phyloP scores from a whole-genome alignment of 2,888 invertebrate genomes.

The Drosophila paranaensis region DNA sequence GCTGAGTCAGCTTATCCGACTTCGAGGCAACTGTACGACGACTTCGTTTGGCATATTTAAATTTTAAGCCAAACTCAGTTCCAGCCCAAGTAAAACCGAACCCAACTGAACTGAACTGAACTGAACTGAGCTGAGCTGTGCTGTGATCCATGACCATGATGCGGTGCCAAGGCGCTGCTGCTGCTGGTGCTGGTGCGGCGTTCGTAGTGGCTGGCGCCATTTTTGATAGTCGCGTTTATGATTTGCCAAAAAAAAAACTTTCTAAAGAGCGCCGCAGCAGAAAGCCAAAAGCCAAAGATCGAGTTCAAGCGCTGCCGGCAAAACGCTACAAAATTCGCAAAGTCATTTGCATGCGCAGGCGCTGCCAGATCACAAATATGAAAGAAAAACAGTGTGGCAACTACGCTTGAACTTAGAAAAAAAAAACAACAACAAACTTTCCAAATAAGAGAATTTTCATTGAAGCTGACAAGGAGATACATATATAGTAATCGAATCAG shows the following conservation, averaged over 20 bases:
- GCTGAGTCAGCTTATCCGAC: slow-evolving; percentile 58
- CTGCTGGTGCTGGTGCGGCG: slow-evolving; percentile 25
- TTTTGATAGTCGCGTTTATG: slow-evolving; percentile 69
- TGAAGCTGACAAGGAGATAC: not conserved
- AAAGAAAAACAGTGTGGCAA: slow-evolving; percentile 10
- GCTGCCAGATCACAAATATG: slow-evolving; percentile 37
- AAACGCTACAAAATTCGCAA: slow-evolving; percentile 28
- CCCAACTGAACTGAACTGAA: slow-evolving; percentile 9
- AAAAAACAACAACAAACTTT: not conserved
- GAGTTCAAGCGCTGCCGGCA: slow-evolving; percentile 42
- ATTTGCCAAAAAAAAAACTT: slow-evolving; percentile 67
- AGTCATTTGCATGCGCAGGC: slow-evolving; percentile 37
- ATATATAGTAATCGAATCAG: too few species aligned
- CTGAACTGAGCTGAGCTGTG: slow-evolving; percentile 38
- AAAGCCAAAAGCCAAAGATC: slow-evolving; percentile 55
- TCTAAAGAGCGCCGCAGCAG: slow-evolving; percentile 48
- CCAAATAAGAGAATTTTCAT: not conserved
- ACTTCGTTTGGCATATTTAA: slow-evolving; percentile 54
- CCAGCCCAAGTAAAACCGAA: slow-evolving; percentile 27
- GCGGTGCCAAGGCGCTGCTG: slow-evolving; percentile 43
- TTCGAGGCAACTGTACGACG: slow-evolving; percentile 61
- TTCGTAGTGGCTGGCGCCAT: slow-evolving; percentile 57
- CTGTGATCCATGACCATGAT: slow-evolving; percentile 74
- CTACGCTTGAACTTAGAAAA: not conserved
- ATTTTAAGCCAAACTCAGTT: slow-evolving; percentile 42